Evolutionary conservation across 2,797 vertebrate genomes (phyloP).

Genomic region (Bradypus variegatus): DNA sequence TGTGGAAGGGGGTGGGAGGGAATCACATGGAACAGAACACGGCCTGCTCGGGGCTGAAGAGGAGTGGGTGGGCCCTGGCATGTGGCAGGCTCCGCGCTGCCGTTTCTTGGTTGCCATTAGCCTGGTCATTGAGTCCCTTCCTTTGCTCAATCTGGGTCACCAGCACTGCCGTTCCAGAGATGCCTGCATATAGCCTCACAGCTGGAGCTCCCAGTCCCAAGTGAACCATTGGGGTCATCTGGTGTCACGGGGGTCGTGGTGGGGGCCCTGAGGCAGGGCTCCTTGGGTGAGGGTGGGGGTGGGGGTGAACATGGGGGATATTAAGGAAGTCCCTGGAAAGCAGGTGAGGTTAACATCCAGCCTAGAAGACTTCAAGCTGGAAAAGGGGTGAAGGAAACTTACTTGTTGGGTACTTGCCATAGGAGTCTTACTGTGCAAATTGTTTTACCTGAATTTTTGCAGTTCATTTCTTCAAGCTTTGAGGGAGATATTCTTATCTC

Average conservation of each 20-base stretch:
- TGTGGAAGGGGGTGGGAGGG: neutral
- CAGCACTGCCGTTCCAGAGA: neutral
- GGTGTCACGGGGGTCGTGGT: no score
- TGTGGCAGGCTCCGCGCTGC: accelerated
- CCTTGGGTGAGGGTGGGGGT: neutral
- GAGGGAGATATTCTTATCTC: neutral
- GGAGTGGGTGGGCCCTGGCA: neutral
- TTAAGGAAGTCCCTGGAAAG: neutral
- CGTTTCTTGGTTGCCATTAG: neutral
- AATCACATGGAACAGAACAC: neutral
- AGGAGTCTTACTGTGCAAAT: neutral
- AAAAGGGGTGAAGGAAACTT: neutral
- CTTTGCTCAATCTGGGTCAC: no score
- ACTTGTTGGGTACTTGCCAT: accelerated
- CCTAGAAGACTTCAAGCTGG: neutral
- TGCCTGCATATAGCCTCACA: accelerated
- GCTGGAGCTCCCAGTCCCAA: neutral
- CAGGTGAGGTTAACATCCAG: neutral
- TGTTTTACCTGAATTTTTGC: neutral
- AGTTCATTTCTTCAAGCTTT: neutral
- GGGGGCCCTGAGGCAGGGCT: neutral
- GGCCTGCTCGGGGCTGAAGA: neutral
- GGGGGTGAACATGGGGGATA: no score
- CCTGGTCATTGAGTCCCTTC: neutral
- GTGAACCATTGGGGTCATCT: neutral